Base-by-base conservation (phyloP, 2,888 invertebrate species). In the Drosophila cyrtoloma region DNA sequence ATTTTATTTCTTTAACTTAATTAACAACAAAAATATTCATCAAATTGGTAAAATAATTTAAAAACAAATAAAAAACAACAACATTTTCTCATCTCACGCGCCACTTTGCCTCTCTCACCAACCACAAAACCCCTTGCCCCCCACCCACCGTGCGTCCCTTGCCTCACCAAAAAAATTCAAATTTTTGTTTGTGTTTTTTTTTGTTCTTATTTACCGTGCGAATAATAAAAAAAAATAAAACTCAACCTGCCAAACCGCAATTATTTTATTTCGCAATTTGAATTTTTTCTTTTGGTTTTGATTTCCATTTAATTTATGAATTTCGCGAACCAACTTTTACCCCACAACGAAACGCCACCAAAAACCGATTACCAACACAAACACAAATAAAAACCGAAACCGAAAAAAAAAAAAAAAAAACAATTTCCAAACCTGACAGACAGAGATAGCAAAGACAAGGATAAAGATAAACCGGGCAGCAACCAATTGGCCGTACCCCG, bases 401-500 rank as follows among this genome's bases (percentile, higher is more conserved):
- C 37, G 51, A 44, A 68, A 28, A 51, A 58, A 35, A 53, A 32
- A 59, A 64, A 19, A 32, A 35, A 61, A 30, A 44, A 50, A 30
- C 50, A 64, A 73, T 63, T 56, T 60, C 37, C 61, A 74, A 71
- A 77, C 70, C 75, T 61, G 81, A 61, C 82, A 97, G 97, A 97
- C 94, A 96, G 97, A 94, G 96, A 97, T 89, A 95, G 95, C 67
- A 96, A 96, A 93, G 96, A 96, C 85, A 97, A 97, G 92, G 97
- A 97, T 63, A 96, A 96, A 91, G 97, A 97, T 61, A 97, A 97
- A 91, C 95, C 95, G 22, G 96, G 96, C 73, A 95, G 95, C 74
- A 94, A 95, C 72, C 96, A 97, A 81, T 94, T 98, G 77, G 97
- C 97, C 37, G 97, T 98, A 50, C 98, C 98, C 55, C 95, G 98